phyloP scores from a whole-genome alignment of 2,797 vertebrate species.

The Galagoides demidoff region DNA sequence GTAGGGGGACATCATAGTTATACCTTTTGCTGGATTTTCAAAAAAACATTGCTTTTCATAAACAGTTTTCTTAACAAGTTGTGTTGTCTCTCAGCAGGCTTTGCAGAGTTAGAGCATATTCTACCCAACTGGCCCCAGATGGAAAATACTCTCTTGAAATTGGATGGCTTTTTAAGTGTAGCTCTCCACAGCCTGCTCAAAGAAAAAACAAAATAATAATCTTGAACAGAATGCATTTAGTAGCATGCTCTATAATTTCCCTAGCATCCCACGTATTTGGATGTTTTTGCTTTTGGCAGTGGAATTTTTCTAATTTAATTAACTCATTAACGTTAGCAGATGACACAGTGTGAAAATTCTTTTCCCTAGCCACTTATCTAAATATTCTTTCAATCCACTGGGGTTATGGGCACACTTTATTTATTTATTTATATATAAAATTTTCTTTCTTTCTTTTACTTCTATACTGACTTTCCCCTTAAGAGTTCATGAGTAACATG shows the following conservation, averaged over 20 bases:
- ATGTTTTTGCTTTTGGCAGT: constrained; percentile 81
- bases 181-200: constrained; percentile 66
- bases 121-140: constrained; percentile 75
- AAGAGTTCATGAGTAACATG: constrained; percentile 36
- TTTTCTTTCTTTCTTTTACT: constrained; percentile 61
- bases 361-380: constrained; percentile 76
- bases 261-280: constrained; percentile 78
- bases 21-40: constrained; percentile 50
- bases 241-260: constrained; percentile 71
- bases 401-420: constrained; percentile 66
- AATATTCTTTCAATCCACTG: constrained; percentile 79
- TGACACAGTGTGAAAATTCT: constrained; percentile 79
- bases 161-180: constrained; percentile 69
- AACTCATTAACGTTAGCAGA: constrained; percentile 86
- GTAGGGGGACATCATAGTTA: constrained; percentile 26
- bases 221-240: constrained; percentile 67
- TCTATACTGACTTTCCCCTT: constrained; percentile 47
- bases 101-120: constrained; percentile 49
- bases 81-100: constrained; percentile 65
- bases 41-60: constrained; percentile 62
- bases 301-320: constrained; percentile 88
- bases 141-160: constrained; percentile 79
- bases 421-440: constrained; percentile 61
- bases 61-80: constrained; percentile 71
- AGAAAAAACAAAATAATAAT: constrained; percentile 51